Percentiles rank a stretch among this genome's conserved stretches.
Evolutionary conservation across 1,140 invertebrate genomes (phyloP).

Genomic region (Gryon sp.): DNA sequence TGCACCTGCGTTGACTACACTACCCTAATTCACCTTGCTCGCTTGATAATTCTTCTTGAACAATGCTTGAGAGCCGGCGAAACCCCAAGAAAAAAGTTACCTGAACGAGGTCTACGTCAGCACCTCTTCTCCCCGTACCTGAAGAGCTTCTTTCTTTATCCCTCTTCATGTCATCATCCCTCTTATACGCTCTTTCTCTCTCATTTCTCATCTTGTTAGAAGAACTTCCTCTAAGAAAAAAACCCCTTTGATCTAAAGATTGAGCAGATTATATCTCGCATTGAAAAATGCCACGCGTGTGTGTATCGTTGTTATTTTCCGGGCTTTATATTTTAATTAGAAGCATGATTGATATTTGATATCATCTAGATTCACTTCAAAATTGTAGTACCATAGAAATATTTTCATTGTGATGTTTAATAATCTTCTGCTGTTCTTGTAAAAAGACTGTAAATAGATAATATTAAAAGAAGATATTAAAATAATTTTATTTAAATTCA

Average conservation of each 20-base stretch:
- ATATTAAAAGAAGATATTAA: too few species aligned
- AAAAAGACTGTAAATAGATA: too few species aligned
- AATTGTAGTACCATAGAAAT: too few species aligned
- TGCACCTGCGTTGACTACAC: slow-evolving; percentile 25
- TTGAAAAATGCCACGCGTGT: slow-evolving; percentile 23
- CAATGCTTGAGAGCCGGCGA: slow-evolving; percentile 22
- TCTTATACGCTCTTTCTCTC: neutral
- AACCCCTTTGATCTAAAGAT: slow-evolving; percentile 37
- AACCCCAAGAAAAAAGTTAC: slow-evolving; percentile 40
- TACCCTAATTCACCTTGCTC: slow-evolving; percentile 36
- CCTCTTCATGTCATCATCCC: neutral
- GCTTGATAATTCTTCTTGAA: slow-evolving; percentile 26
- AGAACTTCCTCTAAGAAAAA: slow-evolving; percentile 19
- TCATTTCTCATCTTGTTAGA: slow-evolving; percentile 28
- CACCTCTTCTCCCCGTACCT: slow-evolving; percentile 4
- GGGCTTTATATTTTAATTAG: slow-evolving; percentile 36
- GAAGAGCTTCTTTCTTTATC: slow-evolving; percentile 20
- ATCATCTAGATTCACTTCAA: neutral
- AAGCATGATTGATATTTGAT: slow-evolving; percentile 11
- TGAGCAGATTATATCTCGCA: slow-evolving; percentile 33
- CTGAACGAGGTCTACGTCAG: slow-evolving; percentile 25
- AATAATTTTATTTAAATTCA: too few species aligned
- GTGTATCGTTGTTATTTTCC: slow-evolving; percentile 12
- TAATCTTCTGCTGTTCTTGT: too few species aligned
- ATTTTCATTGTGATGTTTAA: too few species aligned